These are phyloP conservation scores for Taxidea taxus DNA, from an alignment of 2,113 vertebrate species.

Conservation along the genomic window DNA sequence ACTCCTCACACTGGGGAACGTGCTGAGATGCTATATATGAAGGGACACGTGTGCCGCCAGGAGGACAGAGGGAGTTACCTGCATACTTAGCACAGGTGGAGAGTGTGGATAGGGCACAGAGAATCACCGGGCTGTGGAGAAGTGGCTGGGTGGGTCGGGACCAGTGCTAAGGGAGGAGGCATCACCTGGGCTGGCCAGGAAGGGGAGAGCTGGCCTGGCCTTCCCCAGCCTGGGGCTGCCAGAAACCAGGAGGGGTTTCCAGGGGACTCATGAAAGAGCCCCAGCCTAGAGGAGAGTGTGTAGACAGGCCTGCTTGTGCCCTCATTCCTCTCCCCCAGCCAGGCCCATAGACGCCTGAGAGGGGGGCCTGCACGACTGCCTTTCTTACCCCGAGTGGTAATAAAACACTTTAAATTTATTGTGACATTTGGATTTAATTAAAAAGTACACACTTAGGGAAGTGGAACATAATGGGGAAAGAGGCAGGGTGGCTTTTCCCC, in stretches of 20 bases:
- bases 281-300: neutral
- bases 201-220: neutral
- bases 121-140: neutral
- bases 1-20: neutral
- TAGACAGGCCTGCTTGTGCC: neutral
- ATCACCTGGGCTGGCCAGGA: neutral
- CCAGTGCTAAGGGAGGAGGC: neutral
- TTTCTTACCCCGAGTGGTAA: constrained; percentile 83
- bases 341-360: constrained; percentile 71
- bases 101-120: neutral
- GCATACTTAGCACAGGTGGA: neutral
- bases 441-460: constrained; percentile 90
- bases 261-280: neutral
- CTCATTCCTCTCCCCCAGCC: constrained; percentile 30
- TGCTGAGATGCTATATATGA: neutral
- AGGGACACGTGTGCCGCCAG: neutral
- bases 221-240: neutral
- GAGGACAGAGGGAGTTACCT: neutral
- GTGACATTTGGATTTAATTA: constrained; percentile 92
- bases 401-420: constrained; percentile 91
- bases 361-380: constrained; percentile 81
- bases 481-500: constrained; percentile 84
- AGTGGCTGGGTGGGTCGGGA: neutral
- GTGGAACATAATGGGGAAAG: constrained; percentile 86
- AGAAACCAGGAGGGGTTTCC: neutral